Base-by-base conservation (phyloP, 2,113 vertebrate genomes). In the Balaeniceps rex region DNA sequence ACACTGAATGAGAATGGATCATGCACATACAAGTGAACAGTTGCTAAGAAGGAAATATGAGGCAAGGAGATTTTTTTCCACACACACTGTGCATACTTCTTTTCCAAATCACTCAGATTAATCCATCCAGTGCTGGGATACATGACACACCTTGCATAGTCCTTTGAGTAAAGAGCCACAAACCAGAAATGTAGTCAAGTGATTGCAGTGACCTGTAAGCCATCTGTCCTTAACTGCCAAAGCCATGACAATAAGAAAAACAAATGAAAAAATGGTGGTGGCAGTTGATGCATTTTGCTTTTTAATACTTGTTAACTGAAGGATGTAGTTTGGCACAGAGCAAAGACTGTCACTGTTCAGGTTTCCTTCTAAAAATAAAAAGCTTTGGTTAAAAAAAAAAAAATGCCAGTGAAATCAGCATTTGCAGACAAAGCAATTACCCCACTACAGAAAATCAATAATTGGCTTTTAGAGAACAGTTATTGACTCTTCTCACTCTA, bases 161-260 rank as follows among this genome's bases (percentile, higher is more conserved):
- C 95, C 91, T 80, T 88, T 1, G 5, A 63, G 33, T 80, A 61
- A 91, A 95, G 87, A 97, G 95, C 94, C 94, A 93, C 51, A 34
- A 82, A 60, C 51, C 81, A 83, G 82, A 87, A 46, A 17, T 10
- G 66, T 18, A 68, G 70, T 13, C 34, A 36, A 76, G 71, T 29
- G 55, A 91, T 0, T 44, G 82, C 64, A 66, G 71, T 52, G 89
- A 90, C 54, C 74, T 95, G 87, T 88, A 87, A 87, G 89, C 87
- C 84, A 89, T 14, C 70, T 80, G 36, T 80, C 87, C 64, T 77
- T 78, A 69, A 42, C 74, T 87, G 91, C 58, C 74, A 63, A 46
- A 90, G 49, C 57, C n/a, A 4, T 40, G n/a, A 84, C 40, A 61
- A 4, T n/a, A 72, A 46, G 36, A 61, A 65, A 54, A 82, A 38